phyloP scores from a whole-genome alignment of 2,113 vertebrate species.

The Passer domesticus region DNA sequence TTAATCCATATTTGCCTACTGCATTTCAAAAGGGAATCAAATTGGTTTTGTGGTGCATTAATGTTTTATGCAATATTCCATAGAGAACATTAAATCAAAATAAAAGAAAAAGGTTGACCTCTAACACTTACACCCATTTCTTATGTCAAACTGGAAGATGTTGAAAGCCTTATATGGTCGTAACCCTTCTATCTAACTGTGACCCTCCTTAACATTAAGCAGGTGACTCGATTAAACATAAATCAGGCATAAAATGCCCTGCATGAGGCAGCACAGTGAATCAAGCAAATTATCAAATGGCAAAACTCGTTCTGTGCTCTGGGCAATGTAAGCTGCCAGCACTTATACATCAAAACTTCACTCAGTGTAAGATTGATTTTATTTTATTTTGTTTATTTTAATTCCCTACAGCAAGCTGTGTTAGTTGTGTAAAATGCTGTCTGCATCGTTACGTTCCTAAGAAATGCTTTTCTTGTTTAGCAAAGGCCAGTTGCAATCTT shows the following conservation, averaged over 20 bases:
- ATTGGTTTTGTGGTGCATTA: conserved; percentile 59
- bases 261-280: conserved; percentile 77
- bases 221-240: conserved; percentile 83
- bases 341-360: conserved; percentile 86
- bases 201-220: conserved; percentile 78
- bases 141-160: conserved; percentile 68
- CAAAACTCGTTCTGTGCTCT: conserved; percentile 77
- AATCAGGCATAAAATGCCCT: conserved; percentile 82
- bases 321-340: conserved; percentile 81
- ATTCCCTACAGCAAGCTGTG: conserved; percentile 78
- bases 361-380: conserved; percentile 83
- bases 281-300: conserved; percentile 82
- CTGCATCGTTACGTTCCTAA: conserved; percentile 75
- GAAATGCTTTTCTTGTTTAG: conserved; percentile 65
- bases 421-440: conserved; percentile 71
- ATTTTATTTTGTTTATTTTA: conserved; percentile 86
- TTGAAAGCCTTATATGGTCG: conserved; percentile 61
- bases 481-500: neutral
- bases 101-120: conserved; percentile 65
- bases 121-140: conserved; percentile 58
- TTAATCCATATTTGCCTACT: conserved; percentile 19
- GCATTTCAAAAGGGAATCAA: conserved; percentile 51
- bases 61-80: conserved; percentile 65
- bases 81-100: conserved; percentile 72
- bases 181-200: conserved; percentile 74